These are phyloP conservation scores for Tangara arthus DNA, from an alignment of 2,797 vertebrate species.

Conservation along the genomic window DNA sequence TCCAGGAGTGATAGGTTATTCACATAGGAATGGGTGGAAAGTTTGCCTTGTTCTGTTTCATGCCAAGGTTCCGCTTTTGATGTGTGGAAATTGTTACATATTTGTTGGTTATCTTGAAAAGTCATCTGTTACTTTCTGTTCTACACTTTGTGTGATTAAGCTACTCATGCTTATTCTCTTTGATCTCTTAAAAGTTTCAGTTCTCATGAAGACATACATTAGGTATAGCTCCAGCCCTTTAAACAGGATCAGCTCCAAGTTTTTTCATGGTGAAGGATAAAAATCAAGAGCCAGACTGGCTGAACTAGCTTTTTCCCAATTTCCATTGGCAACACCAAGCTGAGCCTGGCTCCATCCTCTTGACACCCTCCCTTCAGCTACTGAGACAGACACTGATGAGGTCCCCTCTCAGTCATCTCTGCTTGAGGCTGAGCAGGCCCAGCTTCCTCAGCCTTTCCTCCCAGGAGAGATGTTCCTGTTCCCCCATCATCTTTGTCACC, in stretches of 20 bases:
- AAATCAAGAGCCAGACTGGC: not conserved
- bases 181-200: not conserved
- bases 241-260: not conserved
- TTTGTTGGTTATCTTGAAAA: conserved; percentile 11
- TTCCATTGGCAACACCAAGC: not conserved
- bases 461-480: not conserved
- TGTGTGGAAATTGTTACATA: not conserved
- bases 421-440: not conserved
- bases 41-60: not conserved
- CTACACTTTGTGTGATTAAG: not conserved
- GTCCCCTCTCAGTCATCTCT: not conserved
- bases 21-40: not conserved
- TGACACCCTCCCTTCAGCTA: too few relatives aligned
- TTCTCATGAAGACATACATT: not conserved
- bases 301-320: not conserved
- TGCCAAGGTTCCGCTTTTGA: not conserved
- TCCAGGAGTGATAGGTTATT: not conserved
- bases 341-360: not conserved
- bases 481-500: accelerated
- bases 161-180: not conserved
- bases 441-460: not conserved
- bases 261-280: not conserved
- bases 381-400: not conserved
- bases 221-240: not conserved
- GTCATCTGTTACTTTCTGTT: conserved; percentile 11